Evolutionary conservation across 2,113 vertebrate species (phyloP).

Genomic region (Gnathonemus longibarbis): DNA sequence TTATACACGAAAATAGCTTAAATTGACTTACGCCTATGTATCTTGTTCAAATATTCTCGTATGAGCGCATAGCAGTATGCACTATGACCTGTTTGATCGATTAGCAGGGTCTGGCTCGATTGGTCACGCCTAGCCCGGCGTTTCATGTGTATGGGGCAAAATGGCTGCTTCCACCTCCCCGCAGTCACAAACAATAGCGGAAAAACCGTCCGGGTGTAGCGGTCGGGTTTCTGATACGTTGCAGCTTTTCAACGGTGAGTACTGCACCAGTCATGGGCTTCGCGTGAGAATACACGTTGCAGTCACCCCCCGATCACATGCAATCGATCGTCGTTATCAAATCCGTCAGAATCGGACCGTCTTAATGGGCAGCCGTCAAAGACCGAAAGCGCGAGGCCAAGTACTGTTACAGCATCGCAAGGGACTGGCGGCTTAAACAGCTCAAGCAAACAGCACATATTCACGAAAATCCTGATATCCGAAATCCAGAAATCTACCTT

Average conservation of each 20-base stretch:
- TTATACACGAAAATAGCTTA: neutral
- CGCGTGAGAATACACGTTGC: neutral
- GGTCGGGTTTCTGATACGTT: slow-evolving; percentile 53
- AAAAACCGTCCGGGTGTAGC: slow-evolving; percentile 51
- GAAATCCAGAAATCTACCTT: neutral
- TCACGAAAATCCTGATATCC: too few relatives aligned
- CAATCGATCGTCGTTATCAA: slow-evolving; percentile 20
- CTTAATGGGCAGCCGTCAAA: neutral
- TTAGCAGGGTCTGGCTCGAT: slow-evolving; percentile 36
- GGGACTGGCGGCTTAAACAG: neutral
- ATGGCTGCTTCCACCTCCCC: slow-evolving; percentile 86
- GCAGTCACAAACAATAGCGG: slow-evolving; percentile 82
- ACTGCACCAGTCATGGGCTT: neutral
- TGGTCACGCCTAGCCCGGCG: slow-evolving; percentile 60
- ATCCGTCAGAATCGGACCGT: neutral
- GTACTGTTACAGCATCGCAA: neutral
- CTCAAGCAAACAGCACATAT: neutral
- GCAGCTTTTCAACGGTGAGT: slow-evolving; percentile 57
- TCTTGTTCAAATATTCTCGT: neutral
- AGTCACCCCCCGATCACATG: slow-evolving; percentile 27
- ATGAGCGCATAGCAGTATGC: neutral
- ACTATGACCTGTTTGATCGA: neutral
- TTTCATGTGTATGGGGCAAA: slow-evolving; percentile 71
- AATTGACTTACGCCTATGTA: neutral
- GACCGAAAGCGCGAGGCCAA: neutral